phyloP scores from a whole-genome alignment of 2,113 vertebrate species.

The Halichoerus grypus region DNA sequence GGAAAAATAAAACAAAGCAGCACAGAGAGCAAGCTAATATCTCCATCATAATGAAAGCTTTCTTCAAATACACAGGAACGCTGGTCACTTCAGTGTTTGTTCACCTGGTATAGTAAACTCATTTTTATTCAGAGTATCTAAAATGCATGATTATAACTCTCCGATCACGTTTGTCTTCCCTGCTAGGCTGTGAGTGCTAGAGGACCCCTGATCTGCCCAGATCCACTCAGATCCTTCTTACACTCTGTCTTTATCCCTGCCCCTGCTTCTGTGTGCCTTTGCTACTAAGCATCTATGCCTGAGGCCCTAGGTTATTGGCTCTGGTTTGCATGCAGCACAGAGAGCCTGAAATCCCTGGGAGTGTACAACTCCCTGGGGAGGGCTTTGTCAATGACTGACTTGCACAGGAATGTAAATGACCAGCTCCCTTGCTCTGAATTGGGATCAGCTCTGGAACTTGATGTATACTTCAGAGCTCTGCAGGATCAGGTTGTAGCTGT shows the following conservation, averaged over 20 bases:
- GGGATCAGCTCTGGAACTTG: background rate
- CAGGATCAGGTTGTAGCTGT: background rate
- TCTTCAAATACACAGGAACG: background rate
- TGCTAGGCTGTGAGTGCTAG: background rate
- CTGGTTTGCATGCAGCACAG: background rate
- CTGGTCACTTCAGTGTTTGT: background rate
- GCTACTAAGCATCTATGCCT: background rate
- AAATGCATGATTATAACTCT: background rate
- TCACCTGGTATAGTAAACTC: background rate
- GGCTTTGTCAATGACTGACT: background rate
- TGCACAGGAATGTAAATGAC: background rate
- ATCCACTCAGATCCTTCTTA: background rate
- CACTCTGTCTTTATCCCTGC: background rate
- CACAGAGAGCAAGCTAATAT: background rate
- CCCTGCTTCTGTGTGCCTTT: background rate
- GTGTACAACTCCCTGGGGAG: fast-evolving
- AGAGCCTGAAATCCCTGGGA: background rate
- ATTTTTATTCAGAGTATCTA: background rate
- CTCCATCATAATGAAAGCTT: background rate
- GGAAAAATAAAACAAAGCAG: background rate
- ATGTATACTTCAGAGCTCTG: background rate
- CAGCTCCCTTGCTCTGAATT: background rate
- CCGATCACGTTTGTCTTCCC: background rate
- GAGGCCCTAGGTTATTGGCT: background rate
- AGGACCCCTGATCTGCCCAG: background rate